Base-by-base conservation (phyloP, 2,113 vertebrate genomes). In the Thinocorus orbignyianus region DNA sequence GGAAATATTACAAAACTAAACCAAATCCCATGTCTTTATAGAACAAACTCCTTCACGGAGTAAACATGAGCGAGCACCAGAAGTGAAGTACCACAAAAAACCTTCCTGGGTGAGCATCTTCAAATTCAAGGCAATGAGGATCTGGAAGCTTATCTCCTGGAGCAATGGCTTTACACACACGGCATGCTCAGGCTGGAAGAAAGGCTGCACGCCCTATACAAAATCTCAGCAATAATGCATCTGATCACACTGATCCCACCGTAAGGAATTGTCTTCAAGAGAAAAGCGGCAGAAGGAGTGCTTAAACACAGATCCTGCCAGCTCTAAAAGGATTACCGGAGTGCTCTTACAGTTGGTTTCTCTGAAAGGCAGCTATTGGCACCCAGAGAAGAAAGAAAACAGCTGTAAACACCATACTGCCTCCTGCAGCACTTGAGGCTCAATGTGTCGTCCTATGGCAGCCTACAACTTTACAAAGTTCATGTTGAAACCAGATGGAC, bases 401-500 rank as follows among this genome's bases (percentile, higher is more conserved):
- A 31, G 37, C 62, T 66, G 46, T 49, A 41, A 82, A 54, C 6
- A 6, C 51, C 1, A 6, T 10, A 24, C 17, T 57, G 41, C 49
- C 46, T 68, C 25, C 3, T 16, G 44, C 25, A 22, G 46, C 30
- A 33, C 51, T 37, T 0, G 0, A 57, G 41, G 48, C 37, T 77
- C 25, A 16, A 33, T 1, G 0, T 13, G 14, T 11, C 2, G 0
- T 17, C 39, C 37, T 62, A 22, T 12, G 8, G 26, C 42, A 33
- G 19, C 14, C 30, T 9, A 24, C 19, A 18, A 13, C 66, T 74
- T 37, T 2, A 39, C 26, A 20, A 55, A 57, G 41, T 26, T 71
- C 60, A 22, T 0, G 0, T 2, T 28, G 19, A 68, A 91, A 49
- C 35, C 33, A 24, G 51, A 26, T 1, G 10, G 37, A 33, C 26